phyloP scores from a whole-genome alignment of 1,140 invertebrate genomes.

The Temnothorax longispinosus region DNA sequence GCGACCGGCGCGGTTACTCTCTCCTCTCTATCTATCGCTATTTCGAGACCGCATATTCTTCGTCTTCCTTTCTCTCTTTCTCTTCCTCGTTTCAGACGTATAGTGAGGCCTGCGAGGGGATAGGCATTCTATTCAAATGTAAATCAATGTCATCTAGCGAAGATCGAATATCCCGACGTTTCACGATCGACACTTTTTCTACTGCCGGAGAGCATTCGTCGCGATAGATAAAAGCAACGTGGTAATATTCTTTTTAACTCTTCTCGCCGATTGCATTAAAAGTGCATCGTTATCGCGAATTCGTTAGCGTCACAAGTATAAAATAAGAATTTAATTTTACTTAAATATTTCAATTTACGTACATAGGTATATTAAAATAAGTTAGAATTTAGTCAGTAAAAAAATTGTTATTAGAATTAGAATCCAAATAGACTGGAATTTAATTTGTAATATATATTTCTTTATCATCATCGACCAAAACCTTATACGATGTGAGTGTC shows the following conservation, averaged over 20 bases:
- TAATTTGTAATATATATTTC: not conserved
- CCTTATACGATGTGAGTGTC: not conserved
- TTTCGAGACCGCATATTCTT: constrained; percentile 9
- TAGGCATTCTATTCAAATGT: constrained; percentile 69
- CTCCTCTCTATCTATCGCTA: not conserved
- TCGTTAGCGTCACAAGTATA: not conserved
- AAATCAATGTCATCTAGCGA: constrained; percentile 73
- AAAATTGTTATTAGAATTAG: not conserved
- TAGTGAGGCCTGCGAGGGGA: not conserved
- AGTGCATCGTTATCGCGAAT: not conserved
- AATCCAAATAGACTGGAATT: not conserved
- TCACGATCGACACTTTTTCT: constrained; percentile 53
- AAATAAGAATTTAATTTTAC: constrained; percentile 1
- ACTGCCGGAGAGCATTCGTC: constrained; percentile 49
- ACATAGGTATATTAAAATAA: not conserved
- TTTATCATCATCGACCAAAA: not conserved
- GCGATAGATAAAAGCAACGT: constrained; percentile 47
- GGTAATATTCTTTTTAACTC: constrained; percentile 1
- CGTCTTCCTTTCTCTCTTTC: constrained; percentile 16
- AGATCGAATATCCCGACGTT: constrained; percentile 58
- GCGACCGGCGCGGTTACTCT: constrained; percentile 34
- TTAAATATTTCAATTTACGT: not conserved
- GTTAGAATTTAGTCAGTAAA: not conserved
- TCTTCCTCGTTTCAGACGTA: not conserved
- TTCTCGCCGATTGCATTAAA: not conserved